Conservation (phyloP, 23 tunicate species). For the Oikopleura vanhoeffeni region DNA sequence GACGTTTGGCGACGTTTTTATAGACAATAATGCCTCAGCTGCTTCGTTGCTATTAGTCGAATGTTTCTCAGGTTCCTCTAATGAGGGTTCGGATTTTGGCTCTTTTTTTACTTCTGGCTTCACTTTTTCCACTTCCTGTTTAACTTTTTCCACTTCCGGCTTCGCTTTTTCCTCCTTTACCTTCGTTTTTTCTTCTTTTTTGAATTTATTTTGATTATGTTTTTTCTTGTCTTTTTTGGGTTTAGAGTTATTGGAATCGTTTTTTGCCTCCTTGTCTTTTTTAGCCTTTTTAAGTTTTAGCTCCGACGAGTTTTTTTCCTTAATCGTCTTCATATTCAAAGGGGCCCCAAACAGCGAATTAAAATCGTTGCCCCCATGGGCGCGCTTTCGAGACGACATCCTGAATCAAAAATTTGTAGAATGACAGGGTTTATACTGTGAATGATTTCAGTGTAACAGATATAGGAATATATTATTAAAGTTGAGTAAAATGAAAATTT, state of each 20-base stretch:
- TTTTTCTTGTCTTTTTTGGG: not conserved
- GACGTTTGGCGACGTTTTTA: not conserved
- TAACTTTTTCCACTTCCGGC: not conserved
- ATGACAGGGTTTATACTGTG: too few species aligned
- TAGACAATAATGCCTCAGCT: not conserved
- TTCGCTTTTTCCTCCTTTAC: not conserved
- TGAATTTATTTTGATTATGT: not conserved
- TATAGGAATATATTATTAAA: too few species aligned
- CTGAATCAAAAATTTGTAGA: too few species aligned
- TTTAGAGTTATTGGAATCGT: not conserved
- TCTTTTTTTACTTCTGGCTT: too few species aligned
- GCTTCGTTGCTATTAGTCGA: too few species aligned
- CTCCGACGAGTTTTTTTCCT: not conserved
- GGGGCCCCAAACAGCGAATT: slow-evolving; percentile 12
- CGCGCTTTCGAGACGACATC: not conserved
- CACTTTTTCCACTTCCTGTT: not conserved
- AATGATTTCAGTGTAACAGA: too few species aligned
- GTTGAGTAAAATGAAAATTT: too few species aligned
- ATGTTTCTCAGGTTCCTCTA: too few species aligned
- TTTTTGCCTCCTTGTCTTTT: not conserved
- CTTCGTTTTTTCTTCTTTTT: not conserved
- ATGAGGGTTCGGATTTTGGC: too few species aligned
- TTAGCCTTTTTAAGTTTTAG: not conserved
- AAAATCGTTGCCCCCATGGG: not conserved
- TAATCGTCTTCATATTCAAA: not conserved